Conservation (phyloP, 53 echinoderm and acorn worm genomes). For the Arbacia lixula region DNA sequence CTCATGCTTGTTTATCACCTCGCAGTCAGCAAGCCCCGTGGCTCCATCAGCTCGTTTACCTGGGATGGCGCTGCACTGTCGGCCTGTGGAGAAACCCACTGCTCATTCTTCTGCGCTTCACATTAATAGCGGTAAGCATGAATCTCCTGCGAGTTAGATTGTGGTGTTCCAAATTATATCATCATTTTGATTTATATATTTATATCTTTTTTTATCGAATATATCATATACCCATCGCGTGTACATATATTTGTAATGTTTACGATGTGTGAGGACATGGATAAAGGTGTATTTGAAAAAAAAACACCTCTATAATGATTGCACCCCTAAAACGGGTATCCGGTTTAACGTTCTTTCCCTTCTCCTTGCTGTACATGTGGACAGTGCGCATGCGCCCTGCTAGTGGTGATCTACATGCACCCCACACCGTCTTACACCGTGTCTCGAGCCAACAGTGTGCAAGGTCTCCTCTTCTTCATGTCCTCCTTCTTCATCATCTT, state of each 20-base stretch:
- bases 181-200: no score
- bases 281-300: no score
- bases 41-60: slow-evolving; percentile 16
- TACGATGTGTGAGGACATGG: no score
- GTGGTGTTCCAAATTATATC: no score
- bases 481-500: slow-evolving; percentile 64
- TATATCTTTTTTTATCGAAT: no score
- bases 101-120: slow-evolving; percentile 11
- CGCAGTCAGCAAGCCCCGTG: slow-evolving; percentile 18
- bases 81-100: slow-evolving; percentile 9
- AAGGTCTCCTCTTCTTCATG: slow-evolving; percentile 64
- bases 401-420: slow-evolving; percentile 64
- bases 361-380: no score
- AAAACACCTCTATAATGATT: no score
- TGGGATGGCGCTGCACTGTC: slow-evolving; percentile 15
- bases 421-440: slow-evolving; percentile 26
- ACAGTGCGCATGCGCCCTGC: slow-evolving; percentile 57
- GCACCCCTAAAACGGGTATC: background rate
- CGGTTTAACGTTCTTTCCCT: no score
- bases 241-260: no score
- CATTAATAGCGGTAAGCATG: slow-evolving; percentile 24
- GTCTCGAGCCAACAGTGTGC: slow-evolving; percentile 38
- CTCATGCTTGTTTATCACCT: background rate
- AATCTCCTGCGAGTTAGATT: no score
- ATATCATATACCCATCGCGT: no score